Evolutionary conservation across 2,888 invertebrate species (phyloP).

Genomic region (Blastobasis adustella): DNA sequence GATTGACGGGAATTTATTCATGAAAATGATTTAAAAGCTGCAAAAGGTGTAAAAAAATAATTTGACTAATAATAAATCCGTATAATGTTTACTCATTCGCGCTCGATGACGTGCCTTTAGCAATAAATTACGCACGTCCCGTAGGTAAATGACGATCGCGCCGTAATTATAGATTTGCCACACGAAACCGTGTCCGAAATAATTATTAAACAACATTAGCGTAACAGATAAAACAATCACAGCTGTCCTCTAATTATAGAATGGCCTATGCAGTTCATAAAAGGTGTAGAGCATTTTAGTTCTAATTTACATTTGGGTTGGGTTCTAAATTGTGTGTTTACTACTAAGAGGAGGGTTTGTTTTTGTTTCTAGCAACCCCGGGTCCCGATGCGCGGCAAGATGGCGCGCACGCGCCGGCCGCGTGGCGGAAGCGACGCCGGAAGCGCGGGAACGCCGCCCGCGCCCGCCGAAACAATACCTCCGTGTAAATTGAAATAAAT

Average conservation of each 20-base stretch:
- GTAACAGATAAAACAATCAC: conserved; percentile 61
- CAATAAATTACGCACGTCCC: conserved; percentile 46
- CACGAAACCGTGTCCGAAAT: conserved; percentile 54
- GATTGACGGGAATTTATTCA: no score
- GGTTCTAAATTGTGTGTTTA: conserved; percentile 15
- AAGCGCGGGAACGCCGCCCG: conserved; percentile 57
- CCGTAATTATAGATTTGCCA: conserved; percentile 41
- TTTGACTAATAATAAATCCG: no score
- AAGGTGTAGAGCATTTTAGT: not conserved
- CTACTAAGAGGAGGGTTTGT: conserved; percentile 22
- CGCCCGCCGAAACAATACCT: conserved; percentile 59
- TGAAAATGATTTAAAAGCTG: no score
- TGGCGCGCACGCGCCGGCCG: conserved; percentile 65
- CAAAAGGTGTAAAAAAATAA: no score
- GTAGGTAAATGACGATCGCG: conserved; percentile 25
- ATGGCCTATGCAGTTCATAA: not conserved
- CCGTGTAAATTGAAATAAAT: conserved; percentile 73
- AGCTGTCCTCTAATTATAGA: not conserved
- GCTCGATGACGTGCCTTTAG: conserved; percentile 39
- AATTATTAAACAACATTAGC: conserved; percentile 68
- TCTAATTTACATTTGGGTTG: not conserved
- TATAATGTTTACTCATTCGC: not conserved
- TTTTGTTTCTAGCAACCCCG: conserved; percentile 46
- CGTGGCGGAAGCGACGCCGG: conserved; percentile 64
- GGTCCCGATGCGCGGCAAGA: conserved; percentile 59